phyloP scores from a whole-genome alignment of 2,113 vertebrate species.

The Pimephales promelas region DNA sequence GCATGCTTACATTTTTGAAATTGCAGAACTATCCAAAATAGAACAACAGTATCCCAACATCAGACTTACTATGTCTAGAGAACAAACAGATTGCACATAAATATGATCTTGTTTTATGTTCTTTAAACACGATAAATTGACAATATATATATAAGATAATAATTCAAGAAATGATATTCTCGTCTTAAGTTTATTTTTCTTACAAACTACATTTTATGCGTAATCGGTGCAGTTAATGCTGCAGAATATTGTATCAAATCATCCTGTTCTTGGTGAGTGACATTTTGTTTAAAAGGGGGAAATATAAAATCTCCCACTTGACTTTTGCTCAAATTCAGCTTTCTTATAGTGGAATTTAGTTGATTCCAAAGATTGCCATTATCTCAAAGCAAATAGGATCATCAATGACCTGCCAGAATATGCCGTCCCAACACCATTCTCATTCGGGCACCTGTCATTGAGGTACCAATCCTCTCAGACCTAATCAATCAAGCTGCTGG shows the following conservation, averaged over 20 bases:
- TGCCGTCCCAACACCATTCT: constrained; percentile 65
- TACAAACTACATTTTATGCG: background rate
- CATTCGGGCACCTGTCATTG: constrained; percentile 65
- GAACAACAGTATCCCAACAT: constrained; percentile 12
- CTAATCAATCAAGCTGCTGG: constrained; percentile 64
- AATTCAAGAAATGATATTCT: too few species aligned
- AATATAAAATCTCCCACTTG: background rate
- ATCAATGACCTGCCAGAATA: constrained; percentile 70
- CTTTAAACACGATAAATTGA: too few species aligned
- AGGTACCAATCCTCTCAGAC: constrained; percentile 62
- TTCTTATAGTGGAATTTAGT: constrained; percentile 23
- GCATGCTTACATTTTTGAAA: background rate
- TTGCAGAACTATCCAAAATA: background rate
- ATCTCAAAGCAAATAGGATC: constrained; percentile 68
- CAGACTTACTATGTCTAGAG: background rate
- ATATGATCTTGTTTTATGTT: background rate
- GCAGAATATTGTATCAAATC: background rate
- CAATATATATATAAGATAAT: too few species aligned
- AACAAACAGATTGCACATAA: background rate
- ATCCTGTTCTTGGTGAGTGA: background rate
- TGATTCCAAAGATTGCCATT: constrained; percentile 60
- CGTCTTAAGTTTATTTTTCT: too few species aligned
- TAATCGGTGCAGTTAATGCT: background rate
- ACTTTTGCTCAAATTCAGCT: background rate
- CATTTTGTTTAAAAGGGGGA: background rate